Evolutionary conservation across 1,140 invertebrate genomes (phyloP).

Genomic region (Penaeus indicus): DNA sequence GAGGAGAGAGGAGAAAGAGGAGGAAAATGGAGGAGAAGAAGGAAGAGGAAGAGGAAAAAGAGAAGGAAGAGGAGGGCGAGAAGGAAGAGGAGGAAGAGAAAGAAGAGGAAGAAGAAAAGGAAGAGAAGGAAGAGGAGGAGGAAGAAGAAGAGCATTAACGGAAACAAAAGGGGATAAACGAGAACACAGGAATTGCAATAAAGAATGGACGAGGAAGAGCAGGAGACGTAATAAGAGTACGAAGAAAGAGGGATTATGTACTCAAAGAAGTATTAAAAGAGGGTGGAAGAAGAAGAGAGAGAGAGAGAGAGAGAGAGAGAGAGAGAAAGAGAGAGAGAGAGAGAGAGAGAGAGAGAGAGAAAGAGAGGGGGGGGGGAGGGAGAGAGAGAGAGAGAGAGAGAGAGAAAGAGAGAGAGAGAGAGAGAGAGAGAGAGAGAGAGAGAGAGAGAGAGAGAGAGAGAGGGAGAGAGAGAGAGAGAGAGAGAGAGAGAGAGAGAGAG

Average conservation of each 20-base stretch:
- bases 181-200: no score
- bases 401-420: no score
- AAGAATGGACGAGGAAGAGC: no score
- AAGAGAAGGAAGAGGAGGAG: slow-evolving; percentile 8
- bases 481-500: no score
- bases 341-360: not conserved
- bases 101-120: not conserved
- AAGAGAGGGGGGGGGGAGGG: not conserved
- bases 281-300: not conserved
- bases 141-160: no score
- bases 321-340: not conserved
- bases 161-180: no score
- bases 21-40: not conserved
- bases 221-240: no score
- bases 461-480: no score
- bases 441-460: no score
- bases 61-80: not conserved
- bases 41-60: not conserved
- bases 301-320: not conserved
- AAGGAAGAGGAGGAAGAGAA: not conserved
- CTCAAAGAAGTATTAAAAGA: no score
- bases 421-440: no score
- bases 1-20: not conserved
- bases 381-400: not conserved
- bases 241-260: no score